A percentile compares a stretch with the other conserved stretches of the same genome.
Conservation (phyloP, 2,797 vertebrate species). For the Sylvilagus floridanus region DNA sequence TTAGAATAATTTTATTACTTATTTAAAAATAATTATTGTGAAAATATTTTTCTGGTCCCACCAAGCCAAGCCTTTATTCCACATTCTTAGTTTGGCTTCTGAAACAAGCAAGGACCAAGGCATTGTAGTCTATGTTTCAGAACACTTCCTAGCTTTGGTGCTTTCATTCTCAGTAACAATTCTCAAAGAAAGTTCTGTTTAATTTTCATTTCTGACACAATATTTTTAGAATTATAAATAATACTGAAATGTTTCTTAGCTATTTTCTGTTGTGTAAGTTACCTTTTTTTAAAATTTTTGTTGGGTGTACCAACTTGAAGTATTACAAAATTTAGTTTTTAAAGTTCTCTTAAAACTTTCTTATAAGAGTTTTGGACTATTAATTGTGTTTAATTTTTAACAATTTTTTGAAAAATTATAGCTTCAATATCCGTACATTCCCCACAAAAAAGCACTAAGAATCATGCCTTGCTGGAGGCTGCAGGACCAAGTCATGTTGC, state of each 20-base stretch:
- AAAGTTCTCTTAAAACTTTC: constrained; percentile 46
- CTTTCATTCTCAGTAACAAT: not conserved
- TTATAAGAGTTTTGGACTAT: constrained; percentile 43
- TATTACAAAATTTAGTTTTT: constrained; percentile 55
- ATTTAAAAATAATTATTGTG: constrained; percentile 1
- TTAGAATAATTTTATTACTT: constrained; percentile 28
- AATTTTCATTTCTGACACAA: constrained; percentile 16
- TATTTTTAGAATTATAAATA: constrained; percentile 51
- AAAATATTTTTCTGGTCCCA: not conserved
- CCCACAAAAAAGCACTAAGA: constrained; percentile 92
- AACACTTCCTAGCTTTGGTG: not conserved
- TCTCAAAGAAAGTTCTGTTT: not conserved
- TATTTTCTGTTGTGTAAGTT: constrained; percentile 15
- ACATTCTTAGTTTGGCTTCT: constrained; percentile 35
- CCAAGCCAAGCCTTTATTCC: not conserved
- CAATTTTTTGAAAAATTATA: constrained; percentile 80
- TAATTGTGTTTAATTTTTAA: constrained; percentile 67
- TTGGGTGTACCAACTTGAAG: not conserved
- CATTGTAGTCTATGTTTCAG: constrained; percentile 45
- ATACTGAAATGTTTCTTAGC: not conserved
- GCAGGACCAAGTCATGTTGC: constrained; percentile 99
- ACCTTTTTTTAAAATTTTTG: not conserved
- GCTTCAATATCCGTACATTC: constrained; percentile 91
- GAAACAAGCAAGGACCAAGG: constrained; percentile 45
- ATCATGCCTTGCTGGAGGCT: constrained; percentile 96